phyloP scores from a whole-genome alignment of 1,140 invertebrate genomes.

The Lucilia cuprina region DNA sequence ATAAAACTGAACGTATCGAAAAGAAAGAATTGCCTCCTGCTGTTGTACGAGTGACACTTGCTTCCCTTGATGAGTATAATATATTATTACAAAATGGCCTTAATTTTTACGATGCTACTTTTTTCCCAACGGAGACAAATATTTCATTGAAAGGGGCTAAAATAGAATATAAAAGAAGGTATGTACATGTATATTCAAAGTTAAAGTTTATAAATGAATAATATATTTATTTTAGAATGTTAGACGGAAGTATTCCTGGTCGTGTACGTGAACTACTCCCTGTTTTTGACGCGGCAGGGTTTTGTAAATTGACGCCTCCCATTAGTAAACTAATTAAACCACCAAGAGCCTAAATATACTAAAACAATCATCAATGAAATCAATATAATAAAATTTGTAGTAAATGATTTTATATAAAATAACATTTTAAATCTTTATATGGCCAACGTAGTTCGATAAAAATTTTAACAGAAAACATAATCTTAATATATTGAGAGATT shows the following conservation, averaged over 20 bases:
- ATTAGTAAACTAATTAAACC: conserved; percentile 79
- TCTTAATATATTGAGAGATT: too few relatives aligned
- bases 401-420: too few relatives aligned
- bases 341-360: conserved; percentile 45
- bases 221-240: conserved; percentile 60
- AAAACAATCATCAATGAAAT: too few relatives aligned
- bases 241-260: conserved; percentile 69
- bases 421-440: too few relatives aligned
- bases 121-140: conserved; percentile 81
- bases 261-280: conserved; percentile 78
- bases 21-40: conserved; percentile 63
- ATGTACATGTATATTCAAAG: too few relatives aligned
- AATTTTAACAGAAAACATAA: too few relatives aligned
- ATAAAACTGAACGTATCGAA: conserved; percentile 64
- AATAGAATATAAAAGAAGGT: conserved; percentile 66
- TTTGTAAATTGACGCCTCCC: conserved; percentile 78
- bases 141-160: conserved; percentile 66
- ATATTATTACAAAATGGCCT: conserved; percentile 80
- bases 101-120: conserved; percentile 85
- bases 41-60: conserved; percentile 77
- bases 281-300: conserved; percentile 82
- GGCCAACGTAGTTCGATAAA: too few relatives aligned
- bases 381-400: too few relatives aligned
- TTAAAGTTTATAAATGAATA: too few relatives aligned
- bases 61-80: conserved; percentile 81